Evolutionary conservation across 1,140 invertebrate species (phyloP), one percentile per base, ranked within the genome.

Genomic region (Phymastichus coffea): DNA sequence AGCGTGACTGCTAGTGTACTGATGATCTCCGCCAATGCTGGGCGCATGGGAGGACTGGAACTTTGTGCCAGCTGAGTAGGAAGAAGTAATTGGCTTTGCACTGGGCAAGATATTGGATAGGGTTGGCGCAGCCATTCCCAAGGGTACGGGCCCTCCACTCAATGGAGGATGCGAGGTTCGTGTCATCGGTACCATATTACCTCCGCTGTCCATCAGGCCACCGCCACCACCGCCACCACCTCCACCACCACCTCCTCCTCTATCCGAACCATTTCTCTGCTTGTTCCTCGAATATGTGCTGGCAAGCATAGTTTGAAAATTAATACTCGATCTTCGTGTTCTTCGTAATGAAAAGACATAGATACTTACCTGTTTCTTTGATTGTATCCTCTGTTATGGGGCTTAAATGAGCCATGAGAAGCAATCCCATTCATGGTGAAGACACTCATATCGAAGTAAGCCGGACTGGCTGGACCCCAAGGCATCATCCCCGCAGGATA

Each of bases 361-460:
- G 25, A 40, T 26, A 58, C 23, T 52, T 73, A 78, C 76, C 75
- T 76, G 63, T 72, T 72, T 68, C 76, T 70, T 40, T 74, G 72
- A 64, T 75, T 74, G 56, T 70, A 78, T 74, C 76, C 72, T 71
- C 81, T 63, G 41, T 79, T 79, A 64, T 76, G 80, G 72, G 74
- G 81, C 66, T 78, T 85, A 72, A 84, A 89, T 53, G 85, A 76
- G 52, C 75, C 78, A 70, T 88, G 88, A 28, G 88, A 88, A 25
- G 88, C 82, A 48, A 92, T 78, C 38, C 89, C 88, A 77, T 91
- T 92, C 66, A 89, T 81, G 53, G 87, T 83, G 74, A 89, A 89
- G 44, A 91, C 84, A 65, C 85, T 82, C 66, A 91, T 84, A 68
- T 90, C 88, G 70, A 87, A 90, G 73, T 85, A 89, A 52, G 84